These are phyloP conservation scores for Corythaeola cristata DNA, from an alignment of 2,113 vertebrate genomes.

Conservation along the genomic window DNA sequence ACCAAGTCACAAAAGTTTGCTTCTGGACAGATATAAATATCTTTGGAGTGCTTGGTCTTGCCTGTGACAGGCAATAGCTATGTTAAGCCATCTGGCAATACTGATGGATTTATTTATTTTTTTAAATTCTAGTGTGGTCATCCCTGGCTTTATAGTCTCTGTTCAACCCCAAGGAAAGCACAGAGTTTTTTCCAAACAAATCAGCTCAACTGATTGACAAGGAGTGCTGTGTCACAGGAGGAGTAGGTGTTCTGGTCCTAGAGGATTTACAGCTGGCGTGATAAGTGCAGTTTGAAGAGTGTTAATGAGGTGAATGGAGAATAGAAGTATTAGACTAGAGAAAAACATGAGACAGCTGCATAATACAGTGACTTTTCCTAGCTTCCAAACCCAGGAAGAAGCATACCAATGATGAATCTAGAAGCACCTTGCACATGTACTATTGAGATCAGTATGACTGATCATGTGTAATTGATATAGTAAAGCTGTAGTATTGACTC, in stretches of 20 bases:
- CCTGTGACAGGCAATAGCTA: not conserved
- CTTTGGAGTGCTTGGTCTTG: not conserved
- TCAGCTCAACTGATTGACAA: not conserved
- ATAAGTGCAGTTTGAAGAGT: not conserved
- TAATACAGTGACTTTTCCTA: not conserved
- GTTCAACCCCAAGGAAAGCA: not conserved
- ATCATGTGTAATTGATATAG: not conserved
- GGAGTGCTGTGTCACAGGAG: not conserved
- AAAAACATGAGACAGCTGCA: not conserved
- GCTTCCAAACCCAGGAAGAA: not conserved
- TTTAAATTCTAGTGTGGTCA: not conserved
- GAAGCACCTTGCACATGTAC: not conserved
- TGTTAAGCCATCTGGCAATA: not conserved
- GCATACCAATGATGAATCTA: not conserved
- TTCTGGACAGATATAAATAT: not conserved
- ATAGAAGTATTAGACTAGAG: not conserved
- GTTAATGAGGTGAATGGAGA: not conserved
- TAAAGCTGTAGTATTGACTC: not conserved
- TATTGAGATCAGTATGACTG: not conserved
- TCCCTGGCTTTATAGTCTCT: not conserved
- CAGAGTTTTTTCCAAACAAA: not conserved
- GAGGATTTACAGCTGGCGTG: not conserved
- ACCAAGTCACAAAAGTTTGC: not conserved
- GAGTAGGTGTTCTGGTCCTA: not conserved
- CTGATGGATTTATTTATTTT: not conserved